These are phyloP conservation scores for Troilus luridus DNA, from an alignment of 2,888 invertebrate species.

Conservation along the genomic window DNA sequence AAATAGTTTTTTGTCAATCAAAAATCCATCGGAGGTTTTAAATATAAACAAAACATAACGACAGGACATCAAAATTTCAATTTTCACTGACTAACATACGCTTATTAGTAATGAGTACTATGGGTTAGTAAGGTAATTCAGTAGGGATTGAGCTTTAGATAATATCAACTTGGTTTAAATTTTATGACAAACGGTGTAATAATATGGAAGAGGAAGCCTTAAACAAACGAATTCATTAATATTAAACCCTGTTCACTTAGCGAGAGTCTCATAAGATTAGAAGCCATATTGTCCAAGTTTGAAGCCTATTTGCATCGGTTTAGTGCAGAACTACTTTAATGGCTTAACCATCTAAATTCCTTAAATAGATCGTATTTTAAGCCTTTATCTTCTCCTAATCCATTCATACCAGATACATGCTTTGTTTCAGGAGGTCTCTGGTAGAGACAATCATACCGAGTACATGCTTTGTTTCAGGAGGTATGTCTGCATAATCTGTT, in stretches of 20 bases:
- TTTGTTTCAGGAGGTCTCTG: not conserved
- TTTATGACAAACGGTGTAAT: not conserved
- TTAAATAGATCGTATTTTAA: constrained; percentile 9
- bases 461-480: constrained; percentile 4
- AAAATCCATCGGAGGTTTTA: too few species aligned
- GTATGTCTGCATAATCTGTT: not conserved
- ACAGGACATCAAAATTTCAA: too few species aligned
- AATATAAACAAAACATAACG: too few species aligned
- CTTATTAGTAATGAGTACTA: too few species aligned
- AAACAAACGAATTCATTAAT: constrained; percentile 20
- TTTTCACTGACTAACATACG: too few species aligned
- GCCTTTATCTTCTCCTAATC: not conserved
- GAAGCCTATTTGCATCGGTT: constrained; percentile 22
- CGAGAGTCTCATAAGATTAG: not conserved
- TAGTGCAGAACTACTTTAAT: constrained; percentile 15
- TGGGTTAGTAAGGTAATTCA: not conserved
- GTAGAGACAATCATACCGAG: not conserved
- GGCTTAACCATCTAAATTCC: not conserved
- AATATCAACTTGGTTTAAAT: not conserved
- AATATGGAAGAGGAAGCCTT: not conserved
- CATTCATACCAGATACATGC: not conserved
- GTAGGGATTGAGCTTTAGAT: not conserved
- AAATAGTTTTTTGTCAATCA: too few species aligned
- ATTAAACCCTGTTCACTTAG: constrained; percentile 30
- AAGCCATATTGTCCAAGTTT: constrained; percentile 21